phyloP scores from a whole-genome alignment of 1,140 invertebrate genomes.

The Dendroctonus valens region DNA sequence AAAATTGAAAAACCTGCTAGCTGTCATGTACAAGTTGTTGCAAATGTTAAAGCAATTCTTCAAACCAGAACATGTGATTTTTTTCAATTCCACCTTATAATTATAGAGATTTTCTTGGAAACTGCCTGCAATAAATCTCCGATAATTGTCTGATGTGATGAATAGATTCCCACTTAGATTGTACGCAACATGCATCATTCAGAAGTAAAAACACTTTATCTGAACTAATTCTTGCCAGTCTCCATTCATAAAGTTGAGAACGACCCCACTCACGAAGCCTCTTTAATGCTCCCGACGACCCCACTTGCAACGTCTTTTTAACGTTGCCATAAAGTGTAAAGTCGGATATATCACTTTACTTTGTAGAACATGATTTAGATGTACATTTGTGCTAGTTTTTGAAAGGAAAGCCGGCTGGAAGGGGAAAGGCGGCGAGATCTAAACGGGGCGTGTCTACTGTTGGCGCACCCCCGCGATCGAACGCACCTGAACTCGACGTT shows the following conservation, averaged over 20 bases:
- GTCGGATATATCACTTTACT: slow-evolving; percentile 23
- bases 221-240: slow-evolving; percentile 1
- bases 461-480: slow-evolving; percentile 44
- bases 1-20: too few species aligned
- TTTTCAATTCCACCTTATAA: too few species aligned
- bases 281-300: background rate
- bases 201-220: slow-evolving; percentile 3
- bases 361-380: slow-evolving; percentile 40
- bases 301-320: slow-evolving; percentile 20
- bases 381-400: slow-evolving; percentile 41
- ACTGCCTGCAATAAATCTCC: slow-evolving; percentile 2
- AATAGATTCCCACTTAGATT: background rate
- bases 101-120: background rate
- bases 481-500: slow-evolving; percentile 41
- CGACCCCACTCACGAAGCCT: background rate
- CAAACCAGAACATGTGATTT: too few species aligned
- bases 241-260: slow-evolving; percentile 7
- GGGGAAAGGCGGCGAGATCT: slow-evolving; percentile 41
- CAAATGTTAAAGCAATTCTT: too few species aligned
- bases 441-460: slow-evolving; percentile 38
- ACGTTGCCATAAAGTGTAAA: slow-evolving; percentile 23
- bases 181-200: background rate
- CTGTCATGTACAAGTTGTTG: too few species aligned
- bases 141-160: background rate
- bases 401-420: slow-evolving; percentile 35